These are phyloP conservation scores for Micrasema minimum DNA, from an alignment of 1,140 invertebrate genomes.

Conservation along the genomic window DNA sequence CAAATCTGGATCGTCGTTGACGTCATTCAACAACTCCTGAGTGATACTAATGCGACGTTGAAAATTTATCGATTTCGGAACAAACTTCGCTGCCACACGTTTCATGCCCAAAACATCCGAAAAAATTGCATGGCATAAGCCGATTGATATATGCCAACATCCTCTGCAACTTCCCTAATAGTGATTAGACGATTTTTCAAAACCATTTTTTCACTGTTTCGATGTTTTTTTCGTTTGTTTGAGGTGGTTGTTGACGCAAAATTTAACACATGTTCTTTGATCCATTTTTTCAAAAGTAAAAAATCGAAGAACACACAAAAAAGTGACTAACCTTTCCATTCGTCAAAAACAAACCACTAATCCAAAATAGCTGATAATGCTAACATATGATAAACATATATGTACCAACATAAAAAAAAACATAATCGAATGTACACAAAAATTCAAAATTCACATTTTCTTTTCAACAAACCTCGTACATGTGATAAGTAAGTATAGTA, in stretches of 20 bases:
- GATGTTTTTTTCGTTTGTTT: background rate
- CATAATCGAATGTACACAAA: constrained; percentile 1
- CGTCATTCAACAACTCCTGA: background rate
- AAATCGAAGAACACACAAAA: background rate
- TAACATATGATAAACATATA: constrained; percentile 1
- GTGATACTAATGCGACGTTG: background rate
- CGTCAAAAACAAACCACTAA: background rate
- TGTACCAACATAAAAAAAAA: constrained; percentile 12
- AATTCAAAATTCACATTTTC: constrained; percentile 2
- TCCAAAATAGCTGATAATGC: background rate
- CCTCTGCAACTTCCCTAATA: constrained; percentile 4
- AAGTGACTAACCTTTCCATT: background rate
- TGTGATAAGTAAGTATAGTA: too few relatives aligned
- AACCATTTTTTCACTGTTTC: background rate
- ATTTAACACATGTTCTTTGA: too few relatives aligned
- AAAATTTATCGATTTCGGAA: background rate
- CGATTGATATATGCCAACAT: constrained; percentile 3
- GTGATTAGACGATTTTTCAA: constrained; percentile 10
- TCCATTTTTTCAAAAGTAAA: background rate
- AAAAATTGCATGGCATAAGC: constrained; percentile 4
- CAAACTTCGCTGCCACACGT: constrained; percentile 7
- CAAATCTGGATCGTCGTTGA: background rate
- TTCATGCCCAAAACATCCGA: constrained; percentile 14
- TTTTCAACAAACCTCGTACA: background rate
- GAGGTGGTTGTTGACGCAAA: too few relatives aligned